phyloP scores from a whole-genome alignment of 37 sponge, comb jelly and placozoan species.

The Ephydatia muelleri region DNA sequence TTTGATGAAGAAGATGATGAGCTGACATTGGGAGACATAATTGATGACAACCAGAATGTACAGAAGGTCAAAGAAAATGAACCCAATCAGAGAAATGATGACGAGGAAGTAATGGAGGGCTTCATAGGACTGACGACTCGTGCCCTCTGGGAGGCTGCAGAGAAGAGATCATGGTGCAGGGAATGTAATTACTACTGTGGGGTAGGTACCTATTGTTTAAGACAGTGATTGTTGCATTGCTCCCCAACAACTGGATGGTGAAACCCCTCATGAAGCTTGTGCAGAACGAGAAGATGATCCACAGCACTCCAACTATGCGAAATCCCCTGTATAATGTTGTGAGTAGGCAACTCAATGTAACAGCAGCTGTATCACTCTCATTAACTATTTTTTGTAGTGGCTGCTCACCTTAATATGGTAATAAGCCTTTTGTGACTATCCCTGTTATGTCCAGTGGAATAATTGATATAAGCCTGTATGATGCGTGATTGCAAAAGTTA shows the following conservation, averaged over 20 bases:
- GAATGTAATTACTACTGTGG: no score
- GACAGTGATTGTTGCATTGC: background rate
- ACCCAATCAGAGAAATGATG: conserved; percentile 14
- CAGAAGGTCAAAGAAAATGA: conserved; percentile 43
- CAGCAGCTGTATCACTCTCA: background rate
- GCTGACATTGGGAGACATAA: conserved; percentile 39
- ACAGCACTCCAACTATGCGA: conserved; percentile 30
- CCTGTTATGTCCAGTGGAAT: background rate
- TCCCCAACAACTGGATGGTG: conserved; percentile 37
- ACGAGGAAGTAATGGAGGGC: conserved; percentile 9
- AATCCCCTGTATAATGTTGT: no score
- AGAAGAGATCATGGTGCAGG: background rate
- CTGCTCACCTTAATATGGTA: background rate
- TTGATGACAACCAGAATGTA: conserved; percentile 39
- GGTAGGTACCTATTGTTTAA: background rate
- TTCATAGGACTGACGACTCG: background rate
- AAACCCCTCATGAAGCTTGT: conserved; percentile 44
- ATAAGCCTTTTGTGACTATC: background rate
- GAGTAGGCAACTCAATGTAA: no score
- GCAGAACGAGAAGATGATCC: conserved; percentile 55
- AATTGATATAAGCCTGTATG: background rate
- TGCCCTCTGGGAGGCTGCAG: background rate
- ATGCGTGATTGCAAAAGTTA: background rate
- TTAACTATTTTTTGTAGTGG: conserved; percentile 1
- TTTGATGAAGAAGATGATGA: conserved; percentile 23